Evolutionary conservation across 1,140 invertebrate genomes (phyloP).

Genomic region (Trichonephila inaurata): DNA sequence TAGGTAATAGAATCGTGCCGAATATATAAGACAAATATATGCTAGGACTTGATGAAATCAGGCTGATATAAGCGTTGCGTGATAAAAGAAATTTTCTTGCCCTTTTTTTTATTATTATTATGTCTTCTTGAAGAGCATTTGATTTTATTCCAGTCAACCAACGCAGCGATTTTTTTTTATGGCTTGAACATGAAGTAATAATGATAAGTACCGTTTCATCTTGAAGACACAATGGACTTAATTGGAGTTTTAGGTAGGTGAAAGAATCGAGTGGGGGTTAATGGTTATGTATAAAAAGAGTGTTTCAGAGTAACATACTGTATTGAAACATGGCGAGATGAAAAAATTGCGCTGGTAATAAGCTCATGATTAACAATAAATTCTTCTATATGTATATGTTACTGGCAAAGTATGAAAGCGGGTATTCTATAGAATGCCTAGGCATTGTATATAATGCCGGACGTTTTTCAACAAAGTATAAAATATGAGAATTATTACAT

Average conservation of each 20-base stretch:
- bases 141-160: too few relatives aligned
- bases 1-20: background rate
- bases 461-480: too few relatives aligned
- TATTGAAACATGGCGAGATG: too few relatives aligned
- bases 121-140: background rate
- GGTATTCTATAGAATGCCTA: too few relatives aligned
- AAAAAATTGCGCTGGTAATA: too few relatives aligned
- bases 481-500: too few relatives aligned
- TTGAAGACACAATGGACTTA: background rate
- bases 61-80: conserved; percentile 7
- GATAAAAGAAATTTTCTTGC: background rate
- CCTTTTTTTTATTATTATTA: background rate
- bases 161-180: background rate
- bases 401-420: too few relatives aligned
- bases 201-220: background rate
- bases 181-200: background rate
- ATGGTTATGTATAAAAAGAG: too few relatives aligned
- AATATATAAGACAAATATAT: background rate
- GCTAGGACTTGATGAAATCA: background rate
- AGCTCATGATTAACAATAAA: too few relatives aligned
- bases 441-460: too few relatives aligned
- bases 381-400: too few relatives aligned
- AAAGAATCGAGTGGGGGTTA: background rate
- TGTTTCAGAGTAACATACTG: too few relatives aligned
- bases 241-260: background rate